Percentiles rank a stretch among this genome's conserved stretches.
phyloP scores from a whole-genome alignment of 1,140 invertebrate genomes.

The Caenorhabditis latens region DNA sequence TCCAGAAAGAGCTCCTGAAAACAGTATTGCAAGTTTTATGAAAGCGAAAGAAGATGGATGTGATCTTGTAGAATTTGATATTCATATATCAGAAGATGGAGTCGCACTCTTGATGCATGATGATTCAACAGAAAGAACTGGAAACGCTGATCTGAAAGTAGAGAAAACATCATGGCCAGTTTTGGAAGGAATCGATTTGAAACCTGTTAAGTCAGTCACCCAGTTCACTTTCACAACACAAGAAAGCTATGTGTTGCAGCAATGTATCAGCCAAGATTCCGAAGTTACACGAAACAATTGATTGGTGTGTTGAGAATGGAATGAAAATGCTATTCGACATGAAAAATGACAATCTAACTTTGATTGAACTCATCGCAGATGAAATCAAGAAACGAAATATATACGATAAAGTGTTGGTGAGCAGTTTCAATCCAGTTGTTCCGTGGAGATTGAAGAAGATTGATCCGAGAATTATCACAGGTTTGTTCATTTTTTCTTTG shows the following conservation, averaged over 20 bases:
- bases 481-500: background rate
- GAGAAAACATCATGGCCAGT: background rate
- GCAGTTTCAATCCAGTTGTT: constrained; percentile 61
- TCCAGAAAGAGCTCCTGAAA: constrained; percentile 56
- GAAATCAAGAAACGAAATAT: constrained; percentile 46
- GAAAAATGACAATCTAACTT: constrained; percentile 44
- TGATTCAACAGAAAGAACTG: constrained; percentile 54
- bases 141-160: constrained; percentile 25
- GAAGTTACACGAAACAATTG: background rate
- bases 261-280: constrained; percentile 26
- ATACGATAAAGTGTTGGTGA: constrained; percentile 45
- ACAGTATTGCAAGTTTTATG: constrained; percentile 20
- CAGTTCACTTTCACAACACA: background rate
- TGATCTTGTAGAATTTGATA: constrained; percentile 58
- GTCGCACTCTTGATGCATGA: constrained; percentile 60
- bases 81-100: constrained; percentile 58
- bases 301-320: constrained; percentile 52
- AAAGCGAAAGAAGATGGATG: constrained; percentile 56
- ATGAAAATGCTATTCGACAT: constrained; percentile 60
- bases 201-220: constrained; percentile 13
- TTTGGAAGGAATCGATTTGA: constrained; percentile 1
- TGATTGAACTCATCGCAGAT: constrained; percentile 6
- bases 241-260: background rate
- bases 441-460: constrained; percentile 51
- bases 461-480: constrained; percentile 56